Base-by-base conservation (phyloP, 2,797 vertebrate genomes). In the Morelia viridis region DNA sequence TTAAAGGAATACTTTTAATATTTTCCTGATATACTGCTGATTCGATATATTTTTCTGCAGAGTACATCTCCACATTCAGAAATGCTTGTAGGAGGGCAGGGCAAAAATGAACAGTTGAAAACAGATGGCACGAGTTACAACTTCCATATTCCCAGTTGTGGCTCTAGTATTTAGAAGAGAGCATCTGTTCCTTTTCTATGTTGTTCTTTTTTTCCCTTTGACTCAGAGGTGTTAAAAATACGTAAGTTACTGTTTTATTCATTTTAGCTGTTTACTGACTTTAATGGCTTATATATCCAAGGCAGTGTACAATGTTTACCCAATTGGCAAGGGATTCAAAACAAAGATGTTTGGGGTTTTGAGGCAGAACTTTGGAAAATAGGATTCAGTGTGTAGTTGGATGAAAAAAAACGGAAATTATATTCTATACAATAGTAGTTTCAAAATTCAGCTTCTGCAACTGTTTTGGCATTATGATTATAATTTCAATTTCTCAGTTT, bases 51-150 rank as follows among this genome's bases (percentile, higher is more conserved):
- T 92, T 68, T 95, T 41, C 84, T 92, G 91, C 89, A 94, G 96
- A 94, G 46, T 93, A 58, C 88, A 94, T 95, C 95, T 93, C 76
- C 94, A 96, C 96, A 96, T 97, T 97, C 96, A 95, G 95, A 97
- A 91, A 94, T 91, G 89, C 96, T 95, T 96, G 95, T 95, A 92
- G 93, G 94, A 95, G 93, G 96, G 94, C 86, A 96, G 96, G 96
- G 97, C 97, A 97, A 97, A 97, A 97, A 97, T 97, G 97, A 97
- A 97, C 97, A 97, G 96, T 97, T 95, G 95, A 96, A 97, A 97
- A 97, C 97, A 98, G 97, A 97, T 98, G 97, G 97, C 96, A 96
- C 96, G 94, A 97, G 97, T 97, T 97, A 97, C 96, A 97, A 97
- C 95, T 96, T 96, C 97, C 97, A 97, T 97, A 96, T 97, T 98